Evolutionary conservation across 2,113 vertebrate species (phyloP), one percentile per base, ranked within the genome.

Genomic region (Corythoichthys intestinalis): DNA sequence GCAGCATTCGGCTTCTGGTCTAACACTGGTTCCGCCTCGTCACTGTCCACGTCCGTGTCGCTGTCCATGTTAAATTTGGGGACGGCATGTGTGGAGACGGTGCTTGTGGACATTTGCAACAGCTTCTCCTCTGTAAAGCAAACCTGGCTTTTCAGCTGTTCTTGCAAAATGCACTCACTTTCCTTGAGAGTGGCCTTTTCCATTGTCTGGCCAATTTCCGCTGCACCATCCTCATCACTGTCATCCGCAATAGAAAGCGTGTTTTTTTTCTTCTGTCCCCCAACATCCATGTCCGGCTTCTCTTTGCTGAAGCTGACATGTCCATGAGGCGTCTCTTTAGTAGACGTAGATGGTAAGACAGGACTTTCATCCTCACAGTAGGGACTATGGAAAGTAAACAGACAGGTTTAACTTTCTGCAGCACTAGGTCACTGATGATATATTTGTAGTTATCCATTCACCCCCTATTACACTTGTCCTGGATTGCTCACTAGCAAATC

Each of bases 361-460:
- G 77, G 85, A 76, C 85, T 87, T 83, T 92, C 91, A 38, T 90
- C 89, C 69, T 90, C 91, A 76, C 92, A 92, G 79, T 38, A 39
- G 84, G 50, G 78, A 67, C 8, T 70, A 38, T 3, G 53, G 10
- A 71, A 74, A 65, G 68, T 47, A 59, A 9, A 35, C 57, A 41
- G 20, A 61, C 5, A 15, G 0, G 1, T 62, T 17, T 8, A 35
- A 53, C 11, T 48, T 35, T 52, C 49, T 14, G 8, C 28, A 17
- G 1, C 37, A 6, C 47, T 28, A 73, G 15, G 37, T 8, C 58
- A 41, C 7, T 15, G 14, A 8, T 39, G 1, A 1, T 7, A 54
- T 53, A 56, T 4, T 38, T 54, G 13, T 49, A 20, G n/a, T 17
- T 53, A 53, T 53, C 8, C n/a, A 28, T 53, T 7, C 52, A 53